A percentile compares a stretch with the other conserved stretches of the same genome.
These are phyloP conservation scores for Chaetura pelagica DNA, from an alignment of 2,113 vertebrate species.

Conservation along the genomic window DNA sequence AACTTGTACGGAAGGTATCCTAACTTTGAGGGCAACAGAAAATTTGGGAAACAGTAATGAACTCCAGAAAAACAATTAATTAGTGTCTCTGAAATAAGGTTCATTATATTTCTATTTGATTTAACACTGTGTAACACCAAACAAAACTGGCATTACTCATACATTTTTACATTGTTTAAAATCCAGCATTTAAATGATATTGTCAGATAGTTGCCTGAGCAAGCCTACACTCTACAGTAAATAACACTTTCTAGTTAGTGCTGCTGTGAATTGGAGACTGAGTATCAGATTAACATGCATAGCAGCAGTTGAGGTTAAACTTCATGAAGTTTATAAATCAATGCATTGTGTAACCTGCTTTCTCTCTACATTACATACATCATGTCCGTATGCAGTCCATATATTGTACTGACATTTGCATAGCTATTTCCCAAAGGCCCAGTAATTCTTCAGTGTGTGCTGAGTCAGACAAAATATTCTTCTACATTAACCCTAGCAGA, in stretches of 20 bases:
- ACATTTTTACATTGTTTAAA: not conserved
- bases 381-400: not conserved
- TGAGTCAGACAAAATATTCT: not conserved
- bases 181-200: not conserved
- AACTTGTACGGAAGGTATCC: not conserved
- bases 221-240: constrained; percentile 17
- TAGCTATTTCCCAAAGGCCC: not conserved
- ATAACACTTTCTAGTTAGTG: constrained; percentile 27
- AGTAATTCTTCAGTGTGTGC: not conserved
- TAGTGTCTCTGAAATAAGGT: not conserved
- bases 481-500: not conserved
- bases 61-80: not conserved
- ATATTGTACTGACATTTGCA: not conserved
- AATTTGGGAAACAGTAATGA: not conserved
- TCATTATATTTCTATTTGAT: constrained; percentile 3
- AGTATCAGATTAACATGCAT: constrained; percentile 9
- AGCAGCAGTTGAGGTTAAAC: not conserved
- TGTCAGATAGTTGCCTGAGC: not conserved
- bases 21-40: not conserved
- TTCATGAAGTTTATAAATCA: not conserved
- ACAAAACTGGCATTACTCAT: constrained; percentile 2
- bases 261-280: not conserved
- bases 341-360: not conserved
- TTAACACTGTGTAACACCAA: not conserved
- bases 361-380: not conserved